Evolutionary conservation across 2,797 vertebrate genomes (phyloP).

Genomic region (Chelidonichthys spinosus): DNA sequence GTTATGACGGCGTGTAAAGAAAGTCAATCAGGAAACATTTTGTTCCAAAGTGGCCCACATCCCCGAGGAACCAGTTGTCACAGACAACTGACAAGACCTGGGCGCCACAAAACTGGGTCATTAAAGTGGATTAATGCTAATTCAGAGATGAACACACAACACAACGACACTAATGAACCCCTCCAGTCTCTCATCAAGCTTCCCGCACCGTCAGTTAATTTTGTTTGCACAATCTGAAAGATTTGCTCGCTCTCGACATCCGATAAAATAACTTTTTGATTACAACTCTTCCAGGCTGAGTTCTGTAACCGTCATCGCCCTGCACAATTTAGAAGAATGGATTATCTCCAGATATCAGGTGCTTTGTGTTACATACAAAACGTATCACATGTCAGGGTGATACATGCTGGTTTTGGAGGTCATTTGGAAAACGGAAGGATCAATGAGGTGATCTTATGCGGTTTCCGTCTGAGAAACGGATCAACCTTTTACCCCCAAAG

Average conservation of each 20-base stretch:
- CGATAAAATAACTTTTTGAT: slow-evolving; percentile 1
- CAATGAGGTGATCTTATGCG: not conserved
- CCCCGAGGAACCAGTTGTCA: slow-evolving; percentile 73
- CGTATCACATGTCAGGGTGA: not conserved
- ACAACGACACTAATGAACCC: slow-evolving; percentile 63
- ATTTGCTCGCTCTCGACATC: not conserved
- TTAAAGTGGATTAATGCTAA: slow-evolving; percentile 81
- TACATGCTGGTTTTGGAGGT: slow-evolving; percentile 6
- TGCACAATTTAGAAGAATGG: too few relatives aligned
- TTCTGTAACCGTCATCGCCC: not conserved
- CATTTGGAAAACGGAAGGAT: slow-evolving; percentile 8
- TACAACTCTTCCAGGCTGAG: not conserved
- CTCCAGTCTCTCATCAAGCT: slow-evolving; percentile 52
- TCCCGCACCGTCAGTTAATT: slow-evolving; percentile 43
- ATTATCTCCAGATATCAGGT: not conserved
- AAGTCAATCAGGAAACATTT: slow-evolving; percentile 73
- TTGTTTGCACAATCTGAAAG: slow-evolving; percentile 40
- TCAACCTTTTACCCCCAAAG: not conserved
- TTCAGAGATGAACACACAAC: slow-evolving; percentile 71
- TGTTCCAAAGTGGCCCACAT: slow-evolving; percentile 76
- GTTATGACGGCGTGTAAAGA: slow-evolving; percentile 39
- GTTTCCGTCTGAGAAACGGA: not conserved
- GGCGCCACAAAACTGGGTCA: slow-evolving; percentile 76
- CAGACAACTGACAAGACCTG: slow-evolving; percentile 74
- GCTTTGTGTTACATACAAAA: not conserved